Evolutionary conservation across 2,888 invertebrate species (phyloP).

Genomic region (Parasteatoda lunata): DNA sequence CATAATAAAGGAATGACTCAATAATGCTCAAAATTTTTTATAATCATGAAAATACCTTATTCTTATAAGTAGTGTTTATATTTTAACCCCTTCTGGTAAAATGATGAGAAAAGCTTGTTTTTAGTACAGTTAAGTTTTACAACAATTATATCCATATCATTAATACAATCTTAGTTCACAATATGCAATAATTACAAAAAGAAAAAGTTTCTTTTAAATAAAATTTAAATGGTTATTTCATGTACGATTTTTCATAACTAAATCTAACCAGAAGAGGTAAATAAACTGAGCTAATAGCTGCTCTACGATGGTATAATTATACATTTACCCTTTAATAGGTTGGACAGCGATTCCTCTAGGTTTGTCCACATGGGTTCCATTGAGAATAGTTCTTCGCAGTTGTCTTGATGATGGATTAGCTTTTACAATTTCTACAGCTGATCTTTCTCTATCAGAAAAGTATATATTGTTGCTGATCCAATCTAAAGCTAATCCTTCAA

Average conservation of each 20-base stretch:
- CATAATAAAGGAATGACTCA: no score
- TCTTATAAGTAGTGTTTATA: no score
- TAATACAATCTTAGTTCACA: background rate
- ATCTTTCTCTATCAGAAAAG: constrained; percentile 88
- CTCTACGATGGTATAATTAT: no score
- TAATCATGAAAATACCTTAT: no score
- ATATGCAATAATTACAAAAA: background rate
- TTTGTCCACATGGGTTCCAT: constrained; percentile 80
- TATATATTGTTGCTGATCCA: constrained; percentile 91
- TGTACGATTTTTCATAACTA: no score
- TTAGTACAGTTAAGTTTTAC: no score
- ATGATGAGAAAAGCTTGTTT: no score
- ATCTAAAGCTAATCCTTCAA: constrained; percentile 92
- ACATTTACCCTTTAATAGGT: constrained; percentile 81
- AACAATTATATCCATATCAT: background rate
- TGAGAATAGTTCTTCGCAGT: constrained; percentile 85
- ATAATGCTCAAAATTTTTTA: no score
- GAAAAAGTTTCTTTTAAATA: background rate
- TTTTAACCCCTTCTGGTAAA: no score
- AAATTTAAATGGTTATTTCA: background rate
- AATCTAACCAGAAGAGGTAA: no score
- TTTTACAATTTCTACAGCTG: constrained; percentile 87
- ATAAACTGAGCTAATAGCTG: no score
- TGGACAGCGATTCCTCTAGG: constrained; percentile 89
- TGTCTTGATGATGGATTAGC: constrained; percentile 80